Conservation (phyloP, 2,888 invertebrate species). For the Dolichomitus sp. region DNA sequence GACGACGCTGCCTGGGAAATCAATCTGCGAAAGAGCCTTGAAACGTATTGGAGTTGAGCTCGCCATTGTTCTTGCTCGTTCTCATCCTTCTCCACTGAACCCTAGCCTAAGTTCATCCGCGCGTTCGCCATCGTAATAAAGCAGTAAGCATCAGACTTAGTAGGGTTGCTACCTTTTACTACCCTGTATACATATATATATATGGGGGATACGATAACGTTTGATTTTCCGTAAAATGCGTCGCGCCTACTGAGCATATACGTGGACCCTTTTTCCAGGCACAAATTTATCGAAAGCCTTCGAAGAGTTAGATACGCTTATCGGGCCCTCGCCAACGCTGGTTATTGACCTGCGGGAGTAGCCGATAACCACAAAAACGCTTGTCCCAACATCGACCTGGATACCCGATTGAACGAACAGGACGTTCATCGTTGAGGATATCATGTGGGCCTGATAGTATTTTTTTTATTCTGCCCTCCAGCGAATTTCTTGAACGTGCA, state of each 20-base stretch:
- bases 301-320: conserved; percentile 54
- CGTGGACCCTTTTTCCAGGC: conserved; percentile 35
- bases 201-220: background rate
- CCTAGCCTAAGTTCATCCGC: background rate
- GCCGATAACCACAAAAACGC: conserved; percentile 39
- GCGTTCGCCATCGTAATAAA: background rate
- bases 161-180: no score
- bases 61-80: conserved; percentile 19
- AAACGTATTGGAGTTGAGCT: conserved; percentile 9
- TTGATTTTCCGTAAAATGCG: background rate
- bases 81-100: background rate
- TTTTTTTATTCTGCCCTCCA: background rate
- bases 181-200: no score
- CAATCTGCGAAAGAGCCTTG: conserved; percentile 51
- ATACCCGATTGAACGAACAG: conserved; percentile 21
- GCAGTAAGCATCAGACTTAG: background rate
- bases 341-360: conserved; percentile 57
- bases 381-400: conserved; percentile 27
- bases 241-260: conserved; percentile 13
- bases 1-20: background rate
- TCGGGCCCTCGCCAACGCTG: conserved; percentile 28
- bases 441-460: conserved; percentile 25
- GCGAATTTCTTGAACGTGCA: background rate
- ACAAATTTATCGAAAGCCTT: conserved; percentile 40
- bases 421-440: conserved; percentile 3